Base-by-base conservation (phyloP, 2,113 vertebrate species). In the Athene noctua region DNA sequence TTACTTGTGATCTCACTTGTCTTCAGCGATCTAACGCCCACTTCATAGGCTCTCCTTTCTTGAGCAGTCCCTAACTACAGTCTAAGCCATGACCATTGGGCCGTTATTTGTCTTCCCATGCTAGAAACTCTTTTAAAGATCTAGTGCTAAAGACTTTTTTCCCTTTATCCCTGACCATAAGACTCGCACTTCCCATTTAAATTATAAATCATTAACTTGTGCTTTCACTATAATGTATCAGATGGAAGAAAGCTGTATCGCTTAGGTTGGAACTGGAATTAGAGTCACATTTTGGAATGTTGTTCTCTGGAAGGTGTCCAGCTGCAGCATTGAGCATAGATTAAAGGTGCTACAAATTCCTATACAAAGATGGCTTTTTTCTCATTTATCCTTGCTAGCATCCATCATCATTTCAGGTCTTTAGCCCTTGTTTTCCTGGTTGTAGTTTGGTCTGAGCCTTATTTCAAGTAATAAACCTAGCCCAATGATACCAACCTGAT, bases 171-270 rank as follows among this genome's bases (percentile, higher is more conserved):
- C 20, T 80, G 36, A 22, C 13, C 34, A 36, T 34, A 8, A 61
- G 46, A 52, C 44, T 92, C 0, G 0, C 21, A 5, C 9, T 89
- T 93, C 7, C n/a, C 1, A 3, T 79, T 78, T 58, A n/a, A 81
- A 74, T 72, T n/a, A 25, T 68, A 80, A 71, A 49, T 79, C 34
- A 54, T 83, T 57, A 51, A 62, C 59, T 70, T 51, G 7, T 75
- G 61, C 65, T 93, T 71, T 81, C 25, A 59, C 47, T 8, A 2
- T 68, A 63, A 42, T 23, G 3, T 77, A 32, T 86, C 10, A 82
- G 29, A 46, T 46, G 57, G 81, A 90, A 80, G 17, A 59, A 80
- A 38, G 27, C 66, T 72, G 0, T 20, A n/a, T 52, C 23, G 46
- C n/a, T 40, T 18, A n/a, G 34, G 13, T 16, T 88, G 23, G 18